Evolutionary conservation across 2,797 vertebrate genomes (phyloP), one percentile per base, ranked within the genome.

Genomic region (Octomys mimax): DNA sequence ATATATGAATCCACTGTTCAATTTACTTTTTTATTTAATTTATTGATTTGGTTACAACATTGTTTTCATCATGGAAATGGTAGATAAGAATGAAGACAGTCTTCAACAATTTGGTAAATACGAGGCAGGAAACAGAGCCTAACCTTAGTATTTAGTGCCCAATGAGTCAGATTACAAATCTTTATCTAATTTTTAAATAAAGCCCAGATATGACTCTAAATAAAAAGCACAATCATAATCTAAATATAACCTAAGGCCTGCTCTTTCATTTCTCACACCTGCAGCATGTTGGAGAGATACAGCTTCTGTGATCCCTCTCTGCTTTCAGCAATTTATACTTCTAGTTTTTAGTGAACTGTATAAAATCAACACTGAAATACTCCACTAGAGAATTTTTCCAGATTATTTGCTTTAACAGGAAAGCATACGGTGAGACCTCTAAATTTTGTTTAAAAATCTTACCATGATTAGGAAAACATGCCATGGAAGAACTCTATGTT

Each of bases 161-260:
- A 78, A 31, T 61, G 62, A 64, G 6, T 78, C 66, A 18, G 92
- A 91, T 39, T 18, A 84, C 77, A 95, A 62, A 3, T 12, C 36
- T 96, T 87, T 52, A 87, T 90, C 83, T 88, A 49, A 49, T 86
- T 89, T 95, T 73, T 24, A 88, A 96, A 82, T 89, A 93, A 80
- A 62, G 80, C 8, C 33, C 26, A 81, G 61, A 36, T 52, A 70
- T 49, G 46, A 42, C 71, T 22, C 16, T 22, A 71, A 91, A 78
- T 77, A 75, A 87, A 78, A 89, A 91, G 83, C 14, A 70, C n/a
- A 54, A 57, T 68, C 28, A 70, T n/a, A 36, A 66, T 90, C 24
- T 89, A 57, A 39, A 70, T 61, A 66, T 70, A 77, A 59, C 84
- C 14, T 89, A 85, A 87, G 22, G 81, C 68, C 54, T 83, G 28